These are phyloP conservation scores for Chydorus sphaericus DNA, from an alignment of 2,888 invertebrate species.

Conservation along the genomic window DNA sequence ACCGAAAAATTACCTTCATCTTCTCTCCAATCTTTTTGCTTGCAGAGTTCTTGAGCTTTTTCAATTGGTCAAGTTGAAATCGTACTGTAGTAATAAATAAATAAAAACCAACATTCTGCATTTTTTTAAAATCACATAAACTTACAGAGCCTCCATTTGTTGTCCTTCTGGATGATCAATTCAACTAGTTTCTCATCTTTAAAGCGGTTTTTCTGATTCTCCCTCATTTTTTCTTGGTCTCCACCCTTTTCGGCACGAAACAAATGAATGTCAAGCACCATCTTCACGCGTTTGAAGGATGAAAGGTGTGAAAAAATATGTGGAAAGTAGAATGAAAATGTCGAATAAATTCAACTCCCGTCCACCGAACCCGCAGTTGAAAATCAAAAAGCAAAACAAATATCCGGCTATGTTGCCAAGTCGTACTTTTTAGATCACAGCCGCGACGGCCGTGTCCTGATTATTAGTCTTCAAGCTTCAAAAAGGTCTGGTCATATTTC, in stretches of 20 bases:
- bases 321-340: not conserved
- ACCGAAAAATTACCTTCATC: slow-evolving; percentile 53
- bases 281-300: slow-evolving; percentile 29
- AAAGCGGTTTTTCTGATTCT: slow-evolving; percentile 82
- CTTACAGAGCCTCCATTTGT: slow-evolving; percentile 65
- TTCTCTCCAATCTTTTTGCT: slow-evolving; percentile 94
- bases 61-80: slow-evolving; percentile 82
- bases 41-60: slow-evolving; percentile 89
- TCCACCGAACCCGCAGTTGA: not conserved
- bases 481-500: too few relatives aligned
- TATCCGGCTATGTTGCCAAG: too few relatives aligned
- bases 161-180: slow-evolving; percentile 75
- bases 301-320: not conserved
- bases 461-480: too few relatives aligned
- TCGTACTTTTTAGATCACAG: too few relatives aligned
- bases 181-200: slow-evolving; percentile 87
- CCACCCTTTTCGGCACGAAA: slow-evolving; percentile 94
- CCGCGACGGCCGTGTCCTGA: too few relatives aligned
- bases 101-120: not conserved
- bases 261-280: slow-evolving; percentile 94
- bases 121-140: not conserved
- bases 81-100: slow-evolving; percentile 38
- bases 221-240: slow-evolving; percentile 74
- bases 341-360: not conserved
- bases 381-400: too few relatives aligned